Evolutionary conservation across 2,797 vertebrate species (phyloP).

Genomic region (Fundulus diaphanus): DNA sequence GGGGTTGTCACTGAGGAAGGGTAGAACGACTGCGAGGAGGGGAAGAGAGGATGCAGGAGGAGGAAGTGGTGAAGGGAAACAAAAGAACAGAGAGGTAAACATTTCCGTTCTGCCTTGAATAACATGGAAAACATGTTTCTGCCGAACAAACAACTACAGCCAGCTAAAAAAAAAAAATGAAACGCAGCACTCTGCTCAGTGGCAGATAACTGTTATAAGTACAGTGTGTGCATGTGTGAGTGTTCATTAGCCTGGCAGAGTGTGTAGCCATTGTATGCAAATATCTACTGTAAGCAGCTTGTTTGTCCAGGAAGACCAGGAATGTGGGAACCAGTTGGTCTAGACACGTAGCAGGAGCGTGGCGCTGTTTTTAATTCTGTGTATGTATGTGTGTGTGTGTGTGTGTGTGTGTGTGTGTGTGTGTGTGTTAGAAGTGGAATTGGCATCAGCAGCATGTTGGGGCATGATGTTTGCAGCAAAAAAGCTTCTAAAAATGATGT

Average conservation of each 20-base stretch:
- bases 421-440: constrained; percentile 21
- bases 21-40: constrained; percentile 85
- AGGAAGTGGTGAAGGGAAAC: constrained; percentile 53
- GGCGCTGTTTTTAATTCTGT: background rate
- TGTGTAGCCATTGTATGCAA: constrained; percentile 75
- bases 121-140: constrained; percentile 66
- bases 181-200: constrained; percentile 32
- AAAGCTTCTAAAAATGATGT: constrained; percentile 5
- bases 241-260: constrained; percentile 58
- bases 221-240: constrained; percentile 26
- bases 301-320: constrained; percentile 77
- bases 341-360: constrained; percentile 63
- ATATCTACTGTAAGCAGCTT: constrained; percentile 62
- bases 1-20: constrained; percentile 85
- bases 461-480: constrained; percentile 41
- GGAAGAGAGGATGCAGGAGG: constrained; percentile 55
- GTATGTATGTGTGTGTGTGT: constrained; percentile 28
- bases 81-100: constrained; percentile 60
- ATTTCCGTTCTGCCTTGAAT: constrained; percentile 55
- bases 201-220: constrained; percentile 38
- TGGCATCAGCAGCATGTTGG: constrained; percentile 53
- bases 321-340: constrained; percentile 76
- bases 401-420: constrained; percentile 6
- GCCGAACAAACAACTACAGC: constrained; percentile 57
- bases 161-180: constrained; percentile 46